These are phyloP conservation scores for Lysandra bellargus DNA, from an alignment of 2,888 invertebrate species.

Conservation along the genomic window DNA sequence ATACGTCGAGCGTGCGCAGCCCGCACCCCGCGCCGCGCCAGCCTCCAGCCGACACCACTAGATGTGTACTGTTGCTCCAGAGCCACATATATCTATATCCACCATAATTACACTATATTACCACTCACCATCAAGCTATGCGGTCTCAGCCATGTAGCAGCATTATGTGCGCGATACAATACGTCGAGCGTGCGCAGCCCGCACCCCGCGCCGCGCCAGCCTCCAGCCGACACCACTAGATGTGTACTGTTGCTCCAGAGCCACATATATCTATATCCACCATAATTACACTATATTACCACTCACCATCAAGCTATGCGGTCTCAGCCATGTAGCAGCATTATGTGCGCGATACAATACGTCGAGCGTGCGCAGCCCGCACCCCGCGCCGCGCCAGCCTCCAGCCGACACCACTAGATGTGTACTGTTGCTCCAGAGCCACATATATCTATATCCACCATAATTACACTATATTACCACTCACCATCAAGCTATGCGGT, in stretches of 20 bases:
- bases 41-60: conserved; percentile 87
- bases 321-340: conserved; percentile 64
- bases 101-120: no score
- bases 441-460: no score
- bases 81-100: no score
- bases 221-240: conserved; percentile 87
- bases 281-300: no score
- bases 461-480: no score
- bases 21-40: conserved; percentile 94
- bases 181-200: conserved; percentile 88
- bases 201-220: conserved; percentile 93
- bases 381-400: conserved; percentile 92
- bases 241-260: conserved; percentile 89
- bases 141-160: conserved; percentile 65
- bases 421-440: conserved; percentile 89
- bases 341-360: conserved; percentile 84
- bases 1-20: conserved; percentile 88
- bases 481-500: no score
- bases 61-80: conserved; percentile 88
- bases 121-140: no score
- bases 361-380: conserved; percentile 88
- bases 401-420: conserved; percentile 88
- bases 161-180: conserved; percentile 81
- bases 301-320: no score
- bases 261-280: no score